Conservation (phyloP, 2,888 invertebrate genomes). For the Oxystoma pomonae region DNA sequence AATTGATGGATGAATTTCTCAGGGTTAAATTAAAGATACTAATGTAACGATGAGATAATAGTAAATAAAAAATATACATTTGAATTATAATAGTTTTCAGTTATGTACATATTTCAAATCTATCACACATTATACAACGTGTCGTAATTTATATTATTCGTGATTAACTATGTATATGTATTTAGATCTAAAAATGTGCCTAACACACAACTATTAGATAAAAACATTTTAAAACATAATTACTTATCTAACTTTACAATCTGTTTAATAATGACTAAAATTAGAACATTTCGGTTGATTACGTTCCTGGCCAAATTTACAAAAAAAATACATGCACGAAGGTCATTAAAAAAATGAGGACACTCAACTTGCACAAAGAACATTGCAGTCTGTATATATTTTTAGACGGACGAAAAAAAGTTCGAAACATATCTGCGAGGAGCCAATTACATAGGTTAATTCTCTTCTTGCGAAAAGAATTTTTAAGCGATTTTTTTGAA, state of each 20-base stretch:
- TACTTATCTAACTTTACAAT: neutral
- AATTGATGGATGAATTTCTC: neutral
- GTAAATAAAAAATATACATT: too few species aligned
- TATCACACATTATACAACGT: neutral
- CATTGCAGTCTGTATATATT: neutral
- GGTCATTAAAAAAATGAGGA: neutral
- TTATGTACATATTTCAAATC: neutral
- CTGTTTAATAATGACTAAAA: neutral
- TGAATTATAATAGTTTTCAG: neutral
- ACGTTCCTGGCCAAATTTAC: neutral
- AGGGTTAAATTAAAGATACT: neutral
- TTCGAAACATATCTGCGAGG: too few species aligned
- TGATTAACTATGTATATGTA: neutral
- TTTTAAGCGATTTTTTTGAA: too few species aligned
- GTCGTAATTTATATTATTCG: neutral
- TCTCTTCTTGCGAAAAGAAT: too few species aligned
- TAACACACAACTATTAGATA: too few species aligned
- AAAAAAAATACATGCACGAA: neutral
- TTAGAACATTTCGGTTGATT: neutral
- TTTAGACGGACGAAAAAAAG: neutral
- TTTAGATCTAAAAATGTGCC: neutral
- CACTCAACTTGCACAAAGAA: neutral
- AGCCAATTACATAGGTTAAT: too few species aligned
- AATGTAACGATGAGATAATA: neutral
- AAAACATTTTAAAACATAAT: too few species aligned